Base-by-base conservation (phyloP, 2,888 invertebrate genomes). In the Diarsia dahlii region DNA sequence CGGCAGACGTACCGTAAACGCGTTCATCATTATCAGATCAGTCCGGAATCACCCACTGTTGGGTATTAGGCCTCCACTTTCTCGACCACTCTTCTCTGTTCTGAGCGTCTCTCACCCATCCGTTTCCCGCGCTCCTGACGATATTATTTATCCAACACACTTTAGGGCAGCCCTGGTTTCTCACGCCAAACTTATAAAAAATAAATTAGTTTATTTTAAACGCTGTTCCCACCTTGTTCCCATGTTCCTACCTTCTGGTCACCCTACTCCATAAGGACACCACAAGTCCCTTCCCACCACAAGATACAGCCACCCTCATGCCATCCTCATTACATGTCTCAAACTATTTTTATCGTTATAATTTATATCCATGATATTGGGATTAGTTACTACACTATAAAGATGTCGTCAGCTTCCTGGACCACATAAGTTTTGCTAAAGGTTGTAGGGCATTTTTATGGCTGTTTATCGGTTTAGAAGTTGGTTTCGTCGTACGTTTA, bases 271-370 rank as follows among this genome's bases (percentile, higher is more conserved):
- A 58, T 52, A 62, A 45, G 12, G 13, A 65, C 23, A 56, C 63
- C 50, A 71, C 64, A 71, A 52, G 52, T 76, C 80, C 66, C n/a
- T 39, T 15, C 45, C 58, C 28, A 28, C 50, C 60, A 48, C 48
- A 71, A 76, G 13, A 58, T 23, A 54, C 46, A 76, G 34, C 63
- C 81, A 80, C 80, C 78, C 83, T 67, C 83, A 67, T 81, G 84
- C 84, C 69, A 80, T 84, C 88, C 89, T 92, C 91, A 92, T 93
- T 92, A 92, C 84, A 84, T 86, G 84, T 87, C 89, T 87, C 89
- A 89, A 93, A 93, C 93, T 92, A 93, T 93, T 93, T 94, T 93
- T 93, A 94, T 89, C 91, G 89, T 80, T 85, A 87, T 89, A 90
- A 93, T 93, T 92, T 92, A 93, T 92, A 88, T 82, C 88, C 65